Evolutionary conservation across 2,113 vertebrate genomes (phyloP), one percentile per base, ranked within the genome.

Genomic region (Vulpes ferrilata): DNA sequence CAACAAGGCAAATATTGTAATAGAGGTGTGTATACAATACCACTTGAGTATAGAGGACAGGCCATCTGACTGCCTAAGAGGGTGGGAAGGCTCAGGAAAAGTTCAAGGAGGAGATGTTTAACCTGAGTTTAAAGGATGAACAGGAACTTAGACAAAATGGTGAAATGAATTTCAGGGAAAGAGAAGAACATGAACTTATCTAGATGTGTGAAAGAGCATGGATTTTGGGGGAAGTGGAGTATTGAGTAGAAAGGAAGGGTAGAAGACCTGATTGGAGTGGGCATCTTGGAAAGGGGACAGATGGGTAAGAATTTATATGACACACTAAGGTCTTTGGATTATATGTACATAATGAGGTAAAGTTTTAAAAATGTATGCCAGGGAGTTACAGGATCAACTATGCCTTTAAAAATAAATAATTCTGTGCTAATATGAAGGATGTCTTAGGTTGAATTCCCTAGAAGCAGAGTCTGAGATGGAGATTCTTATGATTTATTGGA

Each of bases 401-500:
- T 86, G 53, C n/a, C 74, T 82, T 85, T 92, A 76, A 92, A 55
- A 76, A 60, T 48, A 81, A 88, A 53, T 78, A 55, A 62, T 78
- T 95, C 4, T 88, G 20, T 92, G 69, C 9, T 69, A 78, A 22
- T 60, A n/a, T 78, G 38, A 92, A 76, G 12, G 51, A n/a, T 55
- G 15, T 60, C 25, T 88, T 92, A 62, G 11, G 13, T 76, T 30
- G 4, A 32, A 71, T 69, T 92, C 78, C 20, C 60, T 95, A 73
- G 80, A 80, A 85, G 57, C 65, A 88, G 67, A 90, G 15, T 43
- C 71, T 64, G 53, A 71, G 38, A n/a, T 90, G 38, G 11, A 15
- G 38, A 87, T 43, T 87, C 19, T 90, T 93, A 32, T 32, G 79
- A 95, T 65, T 93, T 65, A 38, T 65, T 95, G 25, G 76, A 62